phyloP scores from a whole-genome alignment of 2,888 invertebrate species.

The Axea sp. region DNA sequence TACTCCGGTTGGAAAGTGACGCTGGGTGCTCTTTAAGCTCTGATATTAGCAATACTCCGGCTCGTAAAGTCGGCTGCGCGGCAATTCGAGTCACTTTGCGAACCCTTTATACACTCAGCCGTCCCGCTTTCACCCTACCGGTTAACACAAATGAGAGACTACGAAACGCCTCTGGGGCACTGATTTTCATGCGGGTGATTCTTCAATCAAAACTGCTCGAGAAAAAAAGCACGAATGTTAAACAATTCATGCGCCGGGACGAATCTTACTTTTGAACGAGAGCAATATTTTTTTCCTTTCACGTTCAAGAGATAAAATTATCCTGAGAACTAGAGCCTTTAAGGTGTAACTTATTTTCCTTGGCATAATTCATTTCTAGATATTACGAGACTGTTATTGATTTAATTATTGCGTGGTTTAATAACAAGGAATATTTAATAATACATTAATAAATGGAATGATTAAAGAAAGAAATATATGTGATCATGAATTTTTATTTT shows the following conservation, averaged over 20 bases:
- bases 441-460: too few species aligned
- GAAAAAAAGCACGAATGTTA: slow-evolving; percentile 9
- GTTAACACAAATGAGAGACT: slow-evolving; percentile 62
- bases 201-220: slow-evolving; percentile 70
- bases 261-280: slow-evolving; percentile 7
- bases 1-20: slow-evolving; percentile 56
- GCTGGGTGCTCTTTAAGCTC: slow-evolving; percentile 67
- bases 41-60: slow-evolving; percentile 78
- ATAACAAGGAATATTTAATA: too few species aligned
- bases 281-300: slow-evolving; percentile 15
- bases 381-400: neutral
- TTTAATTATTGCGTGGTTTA: neutral
- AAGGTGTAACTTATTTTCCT: too few species aligned
- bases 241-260: slow-evolving; percentile 36
- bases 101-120: slow-evolving; percentile 76
- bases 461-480: too few species aligned
- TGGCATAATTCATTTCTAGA: too few species aligned
- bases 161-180: slow-evolving; percentile 70
- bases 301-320: neutral
- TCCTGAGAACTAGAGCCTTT: too few species aligned
- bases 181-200: slow-evolving; percentile 75
- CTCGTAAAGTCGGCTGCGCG: slow-evolving; percentile 77
- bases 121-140: slow-evolving; percentile 60
- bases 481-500: neutral
- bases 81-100: slow-evolving; percentile 79